These are phyloP conservation scores for Delichon dasypus DNA, from an alignment of 2,797 vertebrate species.

Conservation along the genomic window DNA sequence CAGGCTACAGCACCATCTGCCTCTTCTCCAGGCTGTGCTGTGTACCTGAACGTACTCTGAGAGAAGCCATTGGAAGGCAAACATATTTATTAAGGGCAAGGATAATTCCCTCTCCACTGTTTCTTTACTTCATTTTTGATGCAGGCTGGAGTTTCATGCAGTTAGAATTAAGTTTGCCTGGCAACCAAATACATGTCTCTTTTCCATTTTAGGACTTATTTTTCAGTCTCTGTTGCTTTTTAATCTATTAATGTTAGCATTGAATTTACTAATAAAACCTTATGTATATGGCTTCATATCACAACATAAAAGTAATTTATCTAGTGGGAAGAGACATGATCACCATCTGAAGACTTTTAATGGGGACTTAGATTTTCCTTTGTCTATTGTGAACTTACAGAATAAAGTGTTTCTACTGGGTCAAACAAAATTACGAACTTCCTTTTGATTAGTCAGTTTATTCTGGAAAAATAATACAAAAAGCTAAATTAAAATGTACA, in stretches of 20 bases:
- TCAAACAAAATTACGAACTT: background rate
- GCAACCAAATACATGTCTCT: background rate
- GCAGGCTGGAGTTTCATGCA: background rate
- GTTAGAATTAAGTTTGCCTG: background rate
- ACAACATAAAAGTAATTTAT: background rate
- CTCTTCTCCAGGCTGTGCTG: background rate
- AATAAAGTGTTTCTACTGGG: background rate
- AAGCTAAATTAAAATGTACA: background rate
- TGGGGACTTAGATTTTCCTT: background rate
- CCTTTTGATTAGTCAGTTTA: background rate
- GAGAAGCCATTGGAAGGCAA: background rate
- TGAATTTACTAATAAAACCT: background rate
- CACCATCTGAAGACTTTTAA: background rate
- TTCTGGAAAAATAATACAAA: background rate
- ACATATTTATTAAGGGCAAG: background rate
- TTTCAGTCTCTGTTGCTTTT: background rate
- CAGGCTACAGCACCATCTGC: background rate
- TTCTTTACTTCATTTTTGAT: background rate
- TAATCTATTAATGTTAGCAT: background rate
- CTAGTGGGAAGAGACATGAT: background rate
- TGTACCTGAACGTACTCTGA: background rate
- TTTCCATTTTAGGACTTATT: background rate
- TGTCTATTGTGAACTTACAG: background rate
- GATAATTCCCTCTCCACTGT: background rate
- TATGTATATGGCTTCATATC: background rate